Evolutionary conservation across 2,888 invertebrate genomes (phyloP).

Genomic region (Frankliniella fusca): DNA sequence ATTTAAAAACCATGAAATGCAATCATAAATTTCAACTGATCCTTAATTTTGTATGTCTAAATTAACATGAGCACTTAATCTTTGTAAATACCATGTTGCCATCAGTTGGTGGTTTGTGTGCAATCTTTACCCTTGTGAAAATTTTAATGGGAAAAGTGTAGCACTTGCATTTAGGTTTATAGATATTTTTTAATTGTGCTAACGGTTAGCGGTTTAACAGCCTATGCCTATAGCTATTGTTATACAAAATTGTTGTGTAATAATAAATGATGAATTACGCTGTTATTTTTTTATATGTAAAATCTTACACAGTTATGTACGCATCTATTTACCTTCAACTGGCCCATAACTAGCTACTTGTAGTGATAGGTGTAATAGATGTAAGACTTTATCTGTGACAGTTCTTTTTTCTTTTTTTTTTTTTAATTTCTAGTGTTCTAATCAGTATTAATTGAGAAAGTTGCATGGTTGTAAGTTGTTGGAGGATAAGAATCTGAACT

Average conservation of each 20-base stretch:
- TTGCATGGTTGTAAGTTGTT: not conserved
- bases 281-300: slow-evolving; percentile 23
- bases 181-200: slow-evolving; percentile 17
- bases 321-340: not conserved
- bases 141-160: not conserved
- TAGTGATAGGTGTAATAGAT: not conserved
- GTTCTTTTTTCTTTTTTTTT: not conserved
- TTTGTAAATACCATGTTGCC: slow-evolving; percentile 8
- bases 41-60: not conserved
- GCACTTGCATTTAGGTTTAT: not conserved
- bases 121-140: not conserved
- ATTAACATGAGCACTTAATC: not conserved
- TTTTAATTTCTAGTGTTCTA: slow-evolving; percentile 8
- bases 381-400: slow-evolving; percentile 17
- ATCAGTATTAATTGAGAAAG: slow-evolving; percentile 21
- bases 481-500: slow-evolving; percentile 13
- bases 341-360: not conserved
- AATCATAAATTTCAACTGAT: not conserved
- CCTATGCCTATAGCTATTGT: slow-evolving; percentile 9
- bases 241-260: slow-evolving; percentile 22
- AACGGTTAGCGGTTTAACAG: not conserved
- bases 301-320: not conserved
- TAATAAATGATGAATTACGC: not conserved
- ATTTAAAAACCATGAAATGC: slow-evolving; percentile 16
- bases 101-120: slow-evolving; percentile 1